Evolutionary conservation across 1,140 invertebrate species (phyloP).

Genomic region (Ceratosolen fusciceps): DNA sequence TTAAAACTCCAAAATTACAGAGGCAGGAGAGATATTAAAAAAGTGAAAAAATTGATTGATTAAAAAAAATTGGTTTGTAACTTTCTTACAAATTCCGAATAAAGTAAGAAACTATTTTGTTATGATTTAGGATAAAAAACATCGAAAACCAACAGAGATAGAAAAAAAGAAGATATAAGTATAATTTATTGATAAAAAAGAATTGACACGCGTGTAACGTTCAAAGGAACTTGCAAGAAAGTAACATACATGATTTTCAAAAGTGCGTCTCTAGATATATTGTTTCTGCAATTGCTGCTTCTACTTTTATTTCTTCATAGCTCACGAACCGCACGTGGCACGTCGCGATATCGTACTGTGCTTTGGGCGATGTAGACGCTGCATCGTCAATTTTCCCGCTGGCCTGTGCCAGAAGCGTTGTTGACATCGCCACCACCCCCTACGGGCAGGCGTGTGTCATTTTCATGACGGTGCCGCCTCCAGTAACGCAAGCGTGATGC

Average conservation of each 20-base stretch:
- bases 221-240: slow-evolving; percentile 55
- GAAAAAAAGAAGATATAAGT: no score
- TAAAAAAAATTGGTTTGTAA: no score
- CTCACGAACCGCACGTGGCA: slow-evolving; percentile 67
- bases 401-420: neutral
- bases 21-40: no score
- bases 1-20: no score
- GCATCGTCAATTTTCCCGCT: slow-evolving; percentile 56
- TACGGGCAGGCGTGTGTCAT: slow-evolving; percentile 17
- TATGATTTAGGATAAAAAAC: no score
- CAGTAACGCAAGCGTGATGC: slow-evolving; percentile 49
- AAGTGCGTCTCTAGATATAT: neutral
- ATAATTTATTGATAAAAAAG: no score
- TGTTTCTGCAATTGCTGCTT: neutral
- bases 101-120: no score
- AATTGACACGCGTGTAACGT: no score
- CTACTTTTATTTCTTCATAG: neutral
- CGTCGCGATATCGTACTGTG: slow-evolving; percentile 72
- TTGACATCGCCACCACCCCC: slow-evolving; percentile 21
- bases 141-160: no score
- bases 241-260: slow-evolving; percentile 39
- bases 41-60: no score
- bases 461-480: slow-evolving; percentile 29
- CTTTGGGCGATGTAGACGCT: slow-evolving; percentile 66
- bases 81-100: no score